These are phyloP conservation scores for Bagarius yarrelli DNA, from an alignment of 2,113 vertebrate species.

Conservation along the genomic window DNA sequence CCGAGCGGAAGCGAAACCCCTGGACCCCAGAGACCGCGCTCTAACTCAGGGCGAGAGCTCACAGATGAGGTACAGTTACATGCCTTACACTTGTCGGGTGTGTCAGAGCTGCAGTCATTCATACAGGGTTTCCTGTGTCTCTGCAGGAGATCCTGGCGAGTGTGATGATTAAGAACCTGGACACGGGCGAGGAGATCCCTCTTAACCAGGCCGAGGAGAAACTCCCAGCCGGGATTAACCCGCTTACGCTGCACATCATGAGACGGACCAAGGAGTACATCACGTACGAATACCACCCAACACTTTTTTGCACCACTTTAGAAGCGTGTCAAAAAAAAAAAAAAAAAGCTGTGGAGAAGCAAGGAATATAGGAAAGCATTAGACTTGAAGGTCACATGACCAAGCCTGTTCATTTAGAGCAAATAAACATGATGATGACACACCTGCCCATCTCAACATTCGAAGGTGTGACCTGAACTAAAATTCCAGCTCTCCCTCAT, in stretches of 20 bases:
- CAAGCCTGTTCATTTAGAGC: background rate
- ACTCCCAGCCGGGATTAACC: constrained; percentile 96
- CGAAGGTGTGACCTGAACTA: background rate
- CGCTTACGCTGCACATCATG: constrained; percentile 97
- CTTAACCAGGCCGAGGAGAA: constrained; percentile 96
- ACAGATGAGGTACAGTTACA: constrained; percentile 87
- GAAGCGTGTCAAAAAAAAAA: too few species aligned
- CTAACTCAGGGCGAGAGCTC: constrained; percentile 94
- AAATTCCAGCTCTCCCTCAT: too few species aligned
- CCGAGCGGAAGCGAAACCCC: constrained; percentile 72
- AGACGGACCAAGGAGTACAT: constrained; percentile 97
- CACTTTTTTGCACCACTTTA: constrained; percentile 17
- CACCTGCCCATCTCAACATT: too few species aligned
- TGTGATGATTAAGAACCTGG: constrained; percentile 99
- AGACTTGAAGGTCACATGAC: background rate
- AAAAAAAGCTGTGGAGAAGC: too few species aligned
- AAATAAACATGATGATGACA: background rate
- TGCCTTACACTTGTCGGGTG: too few species aligned
- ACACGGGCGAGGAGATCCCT: constrained; percentile 98
- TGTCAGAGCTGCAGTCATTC: background rate
- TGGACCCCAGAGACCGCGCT: constrained; percentile 91
- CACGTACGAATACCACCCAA: constrained; percentile 74
- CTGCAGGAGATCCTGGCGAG: constrained; percentile 96
- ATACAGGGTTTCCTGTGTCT: background rate
- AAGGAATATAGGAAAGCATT: background rate